Base-by-base conservation (phyloP, 2,113 vertebrate genomes). In the Oxygymnocypris stewartii region DNA sequence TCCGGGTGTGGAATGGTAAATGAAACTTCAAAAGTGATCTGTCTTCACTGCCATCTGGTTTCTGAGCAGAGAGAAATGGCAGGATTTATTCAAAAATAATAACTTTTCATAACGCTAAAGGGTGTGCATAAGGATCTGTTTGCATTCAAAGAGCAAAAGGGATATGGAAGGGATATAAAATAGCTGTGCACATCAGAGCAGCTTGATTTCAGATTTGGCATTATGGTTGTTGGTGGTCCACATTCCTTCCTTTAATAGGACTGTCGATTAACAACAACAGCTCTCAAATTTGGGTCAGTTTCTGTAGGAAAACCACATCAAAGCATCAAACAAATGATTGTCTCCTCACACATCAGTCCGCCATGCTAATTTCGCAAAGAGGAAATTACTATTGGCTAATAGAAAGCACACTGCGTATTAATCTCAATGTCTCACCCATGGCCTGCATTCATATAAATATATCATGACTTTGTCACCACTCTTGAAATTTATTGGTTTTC, bases 401-500 rank as follows among this genome's bases (percentile, higher is more conserved):
- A 90, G 90, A 77, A 35, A 90, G 88, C 78, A 84, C 86, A 78
- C 82, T 88, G 65, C 87, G 92, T 89, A 94, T 94, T 92, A 77
- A 94, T 95, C 93, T 93, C 92, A 91, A 92, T 93, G 93, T 91
- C 92, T 93, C 89, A 90, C 90, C 91, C 89, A 85, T 91, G 87
- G 91, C 91, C 89, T 94, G 92, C 91, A 93, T 93, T 94, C 92
- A 94, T 93, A 94, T 91, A 93, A 94, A 95, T 94, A 94, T 93
- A 94, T 91, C 89, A 91, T 92, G 91, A 90, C 93, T 84, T n/a
- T 93, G 92, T 91, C 84, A 90, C 92, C 91, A 89, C 91, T 92
- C 86, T 91, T 89, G 88, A 89, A 95, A 94, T 95, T 94, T 94
- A 95, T 94, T 92, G 92, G 92, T 93, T 94, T 94, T 92, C 91